These are phyloP conservation scores for Gorsachius goisagi DNA, from an alignment of 2,113 vertebrate genomes.

Conservation along the genomic window DNA sequence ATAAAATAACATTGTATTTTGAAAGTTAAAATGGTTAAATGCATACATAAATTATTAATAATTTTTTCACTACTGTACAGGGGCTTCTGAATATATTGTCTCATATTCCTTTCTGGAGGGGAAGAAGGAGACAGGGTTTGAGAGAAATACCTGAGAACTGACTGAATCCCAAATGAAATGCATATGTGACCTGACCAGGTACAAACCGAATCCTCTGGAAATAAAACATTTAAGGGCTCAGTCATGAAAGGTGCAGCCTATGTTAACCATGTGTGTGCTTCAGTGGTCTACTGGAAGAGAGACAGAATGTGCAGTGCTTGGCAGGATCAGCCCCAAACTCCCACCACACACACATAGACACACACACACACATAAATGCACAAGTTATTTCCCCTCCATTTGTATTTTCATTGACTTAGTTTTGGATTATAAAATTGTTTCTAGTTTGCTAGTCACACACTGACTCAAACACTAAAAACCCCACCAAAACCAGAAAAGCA, in stretches of 20 bases:
- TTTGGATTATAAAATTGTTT: neutral
- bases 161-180: neutral
- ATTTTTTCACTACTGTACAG: neutral
- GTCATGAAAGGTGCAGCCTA: fast-evolving
- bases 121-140: neutral
- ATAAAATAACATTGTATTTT: neutral
- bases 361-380: fast-evolving
- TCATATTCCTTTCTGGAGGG: neutral
- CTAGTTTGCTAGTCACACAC: neutral
- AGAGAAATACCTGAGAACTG: neutral
- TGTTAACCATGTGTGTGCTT: neutral
- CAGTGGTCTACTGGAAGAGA: neutral
- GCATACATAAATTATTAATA: neutral
- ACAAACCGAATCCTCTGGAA: neutral
- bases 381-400: neutral
- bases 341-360: too few species aligned
- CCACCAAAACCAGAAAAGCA: neutral
- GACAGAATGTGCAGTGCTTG: neutral
- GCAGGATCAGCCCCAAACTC: neutral
- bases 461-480: neutral
- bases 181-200: neutral
- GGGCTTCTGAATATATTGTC: neutral
- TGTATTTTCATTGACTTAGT: neutral
- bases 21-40: neutral
- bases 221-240: neutral